Evolutionary conservation across 2,797 vertebrate species (phyloP), one percentile per base, ranked within the genome.

Genomic region (Trichosurus vulpecula): DNA sequence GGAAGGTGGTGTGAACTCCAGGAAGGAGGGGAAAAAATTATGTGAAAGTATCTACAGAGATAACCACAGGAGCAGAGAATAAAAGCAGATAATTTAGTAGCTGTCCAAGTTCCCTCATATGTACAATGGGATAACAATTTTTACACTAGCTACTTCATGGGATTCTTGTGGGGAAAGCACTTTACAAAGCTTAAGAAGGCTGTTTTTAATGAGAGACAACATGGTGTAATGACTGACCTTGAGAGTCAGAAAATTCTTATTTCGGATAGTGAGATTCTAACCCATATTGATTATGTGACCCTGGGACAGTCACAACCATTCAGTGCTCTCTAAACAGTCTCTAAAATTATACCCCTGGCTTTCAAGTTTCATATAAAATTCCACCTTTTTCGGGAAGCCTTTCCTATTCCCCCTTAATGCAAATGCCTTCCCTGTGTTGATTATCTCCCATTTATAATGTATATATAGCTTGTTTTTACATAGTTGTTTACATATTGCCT

Each of bases 1-100:
- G 94, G 96, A 96, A 97, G 97, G 95, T 95, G 93, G 96, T 90
- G 91, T 94, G 98, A 98, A 95, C 90, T 74, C 97, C 89, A 95
- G 91, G 94, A 91, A 97, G 94, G 93, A 97, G 91, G 41, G 95
- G 54, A 94, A 95, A 94, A 54, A 12, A 96, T 97, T 94, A 96
- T 91, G 96, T 51, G 94, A 96, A 97, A 95, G 97, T 91, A 97
- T 94, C 81, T 91, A 54, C 58, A 54, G 91, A 27, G 16, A 1
- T 89, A 9, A 0, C 54, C 74, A 2, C 19, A 22, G 92, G 61
- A 91, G 0, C 29, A 53, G 52, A 16, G 9, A 54, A 53, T 19
- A 56, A 54, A 92, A 54, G 53, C 3, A 54, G 51, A 61, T 91
- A 55, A 81, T 57, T n/a, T 6, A n/a, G 31, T 8, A 1, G 41